Conservation (phyloP, 2,797 vertebrate genomes). For the Myotis pilosus region DNA sequence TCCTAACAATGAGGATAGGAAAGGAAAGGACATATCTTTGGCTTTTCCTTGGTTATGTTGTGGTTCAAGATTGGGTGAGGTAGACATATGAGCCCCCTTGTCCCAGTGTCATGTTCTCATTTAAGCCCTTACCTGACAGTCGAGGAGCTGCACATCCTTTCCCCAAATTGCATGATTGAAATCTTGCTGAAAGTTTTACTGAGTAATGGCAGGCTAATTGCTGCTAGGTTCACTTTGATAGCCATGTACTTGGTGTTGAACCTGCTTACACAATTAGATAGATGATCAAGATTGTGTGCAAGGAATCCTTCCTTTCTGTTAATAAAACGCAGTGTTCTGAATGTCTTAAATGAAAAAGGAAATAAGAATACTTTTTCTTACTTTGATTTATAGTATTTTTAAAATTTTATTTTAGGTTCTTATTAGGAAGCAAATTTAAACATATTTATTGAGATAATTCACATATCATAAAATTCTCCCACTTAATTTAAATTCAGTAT, state of each 20-base stretch:
- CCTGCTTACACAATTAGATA: slow-evolving; percentile 24
- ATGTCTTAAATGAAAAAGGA: background rate
- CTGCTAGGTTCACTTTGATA: background rate
- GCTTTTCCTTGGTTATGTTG: slow-evolving; percentile 36
- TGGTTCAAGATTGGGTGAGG: slow-evolving; percentile 23
- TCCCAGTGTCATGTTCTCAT: background rate
- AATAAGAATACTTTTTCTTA: background rate
- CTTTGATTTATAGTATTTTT: background rate
- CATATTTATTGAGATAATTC: background rate
- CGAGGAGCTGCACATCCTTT: background rate
- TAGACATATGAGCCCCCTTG: background rate
- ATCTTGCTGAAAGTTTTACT: slow-evolving; percentile 38
- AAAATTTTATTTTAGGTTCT: background rate
- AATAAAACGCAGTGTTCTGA: slow-evolving; percentile 6
- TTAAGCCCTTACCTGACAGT: background rate
- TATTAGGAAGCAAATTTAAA: background rate
- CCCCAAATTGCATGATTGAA: background rate
- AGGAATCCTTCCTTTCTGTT: slow-evolving; percentile 24
- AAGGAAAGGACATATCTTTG: slow-evolving; percentile 20
- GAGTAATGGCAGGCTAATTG: background rate
- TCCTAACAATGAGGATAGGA: slow-evolving; percentile 7
- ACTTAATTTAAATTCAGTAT: background rate
- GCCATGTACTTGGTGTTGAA: background rate
- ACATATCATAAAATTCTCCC: background rate
- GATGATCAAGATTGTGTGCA: background rate